These are phyloP conservation scores for Gila robusta DNA, from an alignment of 2,797 vertebrate genomes.

Conservation along the genomic window DNA sequence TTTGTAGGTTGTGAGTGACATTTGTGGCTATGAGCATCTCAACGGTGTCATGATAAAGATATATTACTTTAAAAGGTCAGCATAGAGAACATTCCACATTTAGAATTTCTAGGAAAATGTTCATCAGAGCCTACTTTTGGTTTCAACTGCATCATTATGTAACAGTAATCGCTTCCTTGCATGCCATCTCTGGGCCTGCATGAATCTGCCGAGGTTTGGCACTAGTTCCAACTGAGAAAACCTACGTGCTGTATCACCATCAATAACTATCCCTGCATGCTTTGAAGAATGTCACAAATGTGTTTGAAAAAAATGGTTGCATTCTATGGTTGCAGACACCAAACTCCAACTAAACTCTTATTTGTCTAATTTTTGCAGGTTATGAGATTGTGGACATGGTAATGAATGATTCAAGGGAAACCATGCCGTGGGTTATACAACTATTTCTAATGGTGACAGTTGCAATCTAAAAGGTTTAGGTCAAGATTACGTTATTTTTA, in stretches of 20 bases:
- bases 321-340: background rate
- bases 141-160: constrained; percentile 33
- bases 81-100: constrained; percentile 31
- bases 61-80: constrained; percentile 13
- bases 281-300: constrained; percentile 19
- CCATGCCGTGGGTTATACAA: constrained; percentile 5
- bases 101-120: constrained; percentile 17
- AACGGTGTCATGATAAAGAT: constrained; percentile 12
- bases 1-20: background rate
- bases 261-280: background rate
- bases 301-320: background rate
- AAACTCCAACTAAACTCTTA: background rate
- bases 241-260: constrained; percentile 8
- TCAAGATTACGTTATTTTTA: constrained; percentile 4
- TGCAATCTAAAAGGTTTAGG: background rate
- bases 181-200: constrained; percentile 9
- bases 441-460: constrained; percentile 11
- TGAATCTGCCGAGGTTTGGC: constrained; percentile 21
- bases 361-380: background rate
- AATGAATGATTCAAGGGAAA: constrained; percentile 14
- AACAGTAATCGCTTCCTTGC: background rate
- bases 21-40: background rate
- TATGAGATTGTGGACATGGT: background rate
- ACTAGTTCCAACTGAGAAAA: constrained; percentile 20
- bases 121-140: background rate